These are phyloP conservation scores for Brenthis hecate DNA, from an alignment of 2,888 invertebrate genomes.

Conservation along the genomic window DNA sequence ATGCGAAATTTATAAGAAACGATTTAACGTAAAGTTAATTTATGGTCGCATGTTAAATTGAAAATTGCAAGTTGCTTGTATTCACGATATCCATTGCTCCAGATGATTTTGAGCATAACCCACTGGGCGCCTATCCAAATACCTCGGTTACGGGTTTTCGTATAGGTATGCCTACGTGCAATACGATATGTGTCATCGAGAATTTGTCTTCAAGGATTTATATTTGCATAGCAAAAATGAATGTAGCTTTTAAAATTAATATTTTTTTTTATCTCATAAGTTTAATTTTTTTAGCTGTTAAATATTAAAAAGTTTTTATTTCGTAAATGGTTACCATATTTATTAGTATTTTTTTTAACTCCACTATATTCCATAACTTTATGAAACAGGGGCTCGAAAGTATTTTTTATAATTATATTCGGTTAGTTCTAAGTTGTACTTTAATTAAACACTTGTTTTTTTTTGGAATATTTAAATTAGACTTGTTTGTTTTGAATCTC, in stretches of 20 bases:
- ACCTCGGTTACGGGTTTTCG: slow-evolving; percentile 32
- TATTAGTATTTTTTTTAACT: slow-evolving; percentile 7
- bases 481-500: slow-evolving; percentile 20
- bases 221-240: slow-evolving; percentile 11
- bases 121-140: slow-evolving; percentile 38
- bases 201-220: slow-evolving; percentile 16
- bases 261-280: background rate
- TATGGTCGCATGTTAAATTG: slow-evolving; percentile 19
- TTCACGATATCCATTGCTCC: slow-evolving; percentile 25
- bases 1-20: slow-evolving; percentile 26
- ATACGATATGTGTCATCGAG: slow-evolving; percentile 28
- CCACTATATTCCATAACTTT: slow-evolving; percentile 21
- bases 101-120: slow-evolving; percentile 34
- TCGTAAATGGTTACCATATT: background rate
- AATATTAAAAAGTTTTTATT: background rate
- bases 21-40: slow-evolving; percentile 16
- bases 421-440: slow-evolving; percentile 39
- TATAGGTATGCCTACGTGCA: slow-evolving; percentile 18
- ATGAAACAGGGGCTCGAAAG: slow-evolving; percentile 43
- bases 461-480: slow-evolving; percentile 24
- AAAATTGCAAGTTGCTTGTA: slow-evolving; percentile 19
- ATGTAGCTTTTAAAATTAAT: background rate
- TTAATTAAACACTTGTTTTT: slow-evolving; percentile 35
- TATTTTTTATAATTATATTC: slow-evolving; percentile 54
- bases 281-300: background rate